Conservation (phyloP, 2,888 invertebrate species). For the Aleiodes alternator region DNA sequence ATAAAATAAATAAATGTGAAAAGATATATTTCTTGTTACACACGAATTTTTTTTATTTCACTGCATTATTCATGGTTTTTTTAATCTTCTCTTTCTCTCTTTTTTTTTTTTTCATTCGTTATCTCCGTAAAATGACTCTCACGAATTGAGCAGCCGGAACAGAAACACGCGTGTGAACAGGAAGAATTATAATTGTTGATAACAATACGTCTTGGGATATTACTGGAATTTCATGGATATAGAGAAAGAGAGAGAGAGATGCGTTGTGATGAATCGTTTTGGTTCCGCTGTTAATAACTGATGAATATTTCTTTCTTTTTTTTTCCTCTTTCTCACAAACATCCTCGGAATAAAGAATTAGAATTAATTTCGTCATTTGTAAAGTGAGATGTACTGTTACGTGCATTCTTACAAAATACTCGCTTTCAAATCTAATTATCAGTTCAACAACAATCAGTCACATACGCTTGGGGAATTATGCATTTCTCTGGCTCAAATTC, state of each 20-base stretch:
- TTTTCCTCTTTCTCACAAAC: not conserved
- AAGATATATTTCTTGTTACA: constrained; percentile 6
- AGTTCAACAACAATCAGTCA: too few relatives aligned
- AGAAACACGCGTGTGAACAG: constrained; percentile 26
- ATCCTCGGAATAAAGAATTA: too few relatives aligned
- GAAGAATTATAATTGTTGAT: constrained; percentile 29
- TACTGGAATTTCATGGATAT: constrained; percentile 17
- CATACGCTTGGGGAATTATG: too few relatives aligned
- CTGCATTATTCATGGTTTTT: not conserved
- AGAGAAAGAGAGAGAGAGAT: not conserved
- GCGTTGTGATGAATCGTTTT: constrained; percentile 12
- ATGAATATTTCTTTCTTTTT: not conserved
- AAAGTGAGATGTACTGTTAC: too few relatives aligned
- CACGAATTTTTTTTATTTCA: too few relatives aligned
- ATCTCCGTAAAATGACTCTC: constrained; percentile 22
- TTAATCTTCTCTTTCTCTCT: not conserved
- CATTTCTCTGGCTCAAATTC: too few relatives aligned
- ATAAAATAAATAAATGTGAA: not conserved
- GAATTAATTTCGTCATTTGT: too few relatives aligned
- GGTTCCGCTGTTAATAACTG: not conserved
- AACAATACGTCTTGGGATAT: constrained; percentile 6
- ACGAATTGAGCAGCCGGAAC: constrained; percentile 27
- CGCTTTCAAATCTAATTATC: not conserved
- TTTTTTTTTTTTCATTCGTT: constrained; percentile 4
- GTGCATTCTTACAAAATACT: not conserved